Evolutionary conservation across 2,113 vertebrate species (phyloP), one percentile per base, ranked within the genome.

Genomic region (Anser cygnoides): DNA sequence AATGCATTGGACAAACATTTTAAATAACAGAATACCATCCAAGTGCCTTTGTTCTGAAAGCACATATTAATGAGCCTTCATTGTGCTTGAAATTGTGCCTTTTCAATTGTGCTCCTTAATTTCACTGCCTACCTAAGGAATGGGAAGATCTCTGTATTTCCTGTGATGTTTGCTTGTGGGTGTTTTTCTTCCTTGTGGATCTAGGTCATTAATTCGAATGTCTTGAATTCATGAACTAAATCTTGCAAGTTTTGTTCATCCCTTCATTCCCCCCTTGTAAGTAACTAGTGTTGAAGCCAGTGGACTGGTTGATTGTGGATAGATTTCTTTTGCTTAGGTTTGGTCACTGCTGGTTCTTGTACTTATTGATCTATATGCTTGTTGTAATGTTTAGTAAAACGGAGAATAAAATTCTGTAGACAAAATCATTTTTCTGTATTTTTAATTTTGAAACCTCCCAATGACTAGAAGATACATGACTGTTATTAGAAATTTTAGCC

Each of bases 221-320:
- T 59, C 16, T 86, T 93, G 55, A 90, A 49, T 80, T 84, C 50
- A 31, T 52, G 41, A 44, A 39, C n/a, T 87, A 16, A 50, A 11
- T 76, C 58, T 76, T 71, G 25, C 28, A 71, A 55, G 28, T 83
- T 93, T 39, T 81, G 11, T 78, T 66, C 63, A 18, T 71, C 18
- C 20, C 1, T 0, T 84, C 12, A 4, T 4, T 8, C 0, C 41
- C 1, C 9, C 10, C 23, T 10, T 25, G 4, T 28, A 50, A 79
- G 44, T 65, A 44, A 29, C 19, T 39, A 13, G 9, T 21, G 17
- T 78, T 86, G 37, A 77, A 75, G 52, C 31, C 3, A 8, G 20
- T 66, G 25, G 18, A 23, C 63, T 88, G 31, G 67, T 93, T 85
- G 16, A 31, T 61, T 61, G 10, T 23, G 43, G 39, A 66, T 58